phyloP scores from a whole-genome alignment of 2,797 vertebrate genomes.

The Chloroceryle amazona region DNA sequence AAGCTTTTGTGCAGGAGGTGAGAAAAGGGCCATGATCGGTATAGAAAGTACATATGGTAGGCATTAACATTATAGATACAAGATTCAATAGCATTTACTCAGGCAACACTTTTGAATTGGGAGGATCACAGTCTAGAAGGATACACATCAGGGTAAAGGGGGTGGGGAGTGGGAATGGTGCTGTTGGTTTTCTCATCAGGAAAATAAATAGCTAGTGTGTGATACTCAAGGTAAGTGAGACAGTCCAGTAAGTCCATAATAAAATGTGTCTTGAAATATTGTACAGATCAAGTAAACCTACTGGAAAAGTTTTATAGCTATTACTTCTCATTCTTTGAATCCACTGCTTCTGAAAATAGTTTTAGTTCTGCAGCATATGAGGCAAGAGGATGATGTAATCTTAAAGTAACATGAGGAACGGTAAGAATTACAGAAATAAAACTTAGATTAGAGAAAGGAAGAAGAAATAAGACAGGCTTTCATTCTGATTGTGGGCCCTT shows the following conservation, averaged over 20 bases:
- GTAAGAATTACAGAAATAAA: conserved; percentile 18
- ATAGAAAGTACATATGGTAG: background rate
- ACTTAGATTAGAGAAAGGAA: background rate
- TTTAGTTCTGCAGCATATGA: background rate
- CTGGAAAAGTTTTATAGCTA: background rate
- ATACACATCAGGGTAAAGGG: background rate
- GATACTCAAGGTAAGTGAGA: background rate
- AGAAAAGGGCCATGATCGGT: background rate
- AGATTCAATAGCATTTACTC: background rate
- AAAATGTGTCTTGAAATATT: background rate
- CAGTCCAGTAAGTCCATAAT: background rate
- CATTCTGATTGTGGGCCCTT: background rate
- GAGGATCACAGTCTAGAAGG: background rate
- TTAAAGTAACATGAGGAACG: background rate
- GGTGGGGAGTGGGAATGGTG: background rate
- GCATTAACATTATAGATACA: background rate
- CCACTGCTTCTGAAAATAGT: background rate
- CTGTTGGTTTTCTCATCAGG: background rate
- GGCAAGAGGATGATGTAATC: background rate
- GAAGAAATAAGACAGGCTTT: background rate
- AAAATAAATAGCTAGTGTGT: background rate
- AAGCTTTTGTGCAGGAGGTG: conserved; percentile 9
- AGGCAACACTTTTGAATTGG: background rate
- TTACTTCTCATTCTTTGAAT: background rate
- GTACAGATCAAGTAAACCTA: background rate